Evolutionary conservation across 2,113 vertebrate species (phyloP), one percentile per base, ranked within the genome.

Genomic region (Emydocephalus ijimae): DNA sequence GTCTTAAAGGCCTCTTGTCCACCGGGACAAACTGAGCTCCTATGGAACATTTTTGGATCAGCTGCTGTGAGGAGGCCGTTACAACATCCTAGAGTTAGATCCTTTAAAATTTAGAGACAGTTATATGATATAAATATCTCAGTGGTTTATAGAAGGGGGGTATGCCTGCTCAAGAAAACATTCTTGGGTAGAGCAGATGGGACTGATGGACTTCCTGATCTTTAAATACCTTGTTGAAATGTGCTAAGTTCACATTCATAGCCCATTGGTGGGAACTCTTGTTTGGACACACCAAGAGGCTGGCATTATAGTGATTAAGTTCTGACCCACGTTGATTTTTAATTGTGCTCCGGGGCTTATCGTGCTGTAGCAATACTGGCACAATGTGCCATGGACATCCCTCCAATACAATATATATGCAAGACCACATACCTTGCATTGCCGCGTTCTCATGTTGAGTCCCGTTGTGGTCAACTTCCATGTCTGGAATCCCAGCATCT

Each of bases 401-500:
- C 50, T 81, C 6, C 34, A 43, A 45, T 48, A 10, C 0, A 26
- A 45, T 5, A 45, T 89, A 26, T 39, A 43, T 9, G 6, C n/a
- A 9, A 4, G 89, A 91, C 96, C 96, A 95, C 95, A 93, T 96
- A 98, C 98, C 98, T 98, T 98, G 98, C 97, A 98, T 98, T 92
- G 98, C 96, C 93, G 98, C 97, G 93, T 97, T 98, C 92, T 98
- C 98, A 92, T 98, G 98, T 94, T 98, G 97, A 92, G 96, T 98
- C 85, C 97, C 98, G 9, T 97, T 98, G 96, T 98, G 98, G 96
- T 99, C 98, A 94, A 97, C 94, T 95, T 99, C 98, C 95, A 97
- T 98, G 4, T 99, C 98, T 91, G 98, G 98, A 95, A 98, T 98
- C 95, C 97, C 98, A 94, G 98, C 97, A 92, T 98, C 98, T 99